These are phyloP conservation scores for Kryphioiulus occultus DNA, from an alignment of 2,888 invertebrate genomes.

Conservation along the genomic window DNA sequence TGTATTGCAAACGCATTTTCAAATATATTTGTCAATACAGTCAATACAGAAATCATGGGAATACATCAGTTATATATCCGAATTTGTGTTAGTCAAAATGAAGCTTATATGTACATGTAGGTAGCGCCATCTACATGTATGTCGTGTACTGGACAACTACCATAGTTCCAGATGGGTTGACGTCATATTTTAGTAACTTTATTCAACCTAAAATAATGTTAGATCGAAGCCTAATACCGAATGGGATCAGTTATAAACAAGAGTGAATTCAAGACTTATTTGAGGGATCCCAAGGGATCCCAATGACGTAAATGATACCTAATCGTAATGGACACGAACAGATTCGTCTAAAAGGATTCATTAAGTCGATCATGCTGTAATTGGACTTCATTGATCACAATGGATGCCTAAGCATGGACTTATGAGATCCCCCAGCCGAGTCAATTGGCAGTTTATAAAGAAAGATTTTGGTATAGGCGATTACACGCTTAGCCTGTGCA, in stretches of 20 bases:
- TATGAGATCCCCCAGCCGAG: not conserved
- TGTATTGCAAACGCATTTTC: too few species aligned
- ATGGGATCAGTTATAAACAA: not conserved
- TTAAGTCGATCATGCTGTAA: not conserved
- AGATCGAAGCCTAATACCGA: too few species aligned
- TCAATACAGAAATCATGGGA: too few species aligned
- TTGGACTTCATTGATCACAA: slow-evolving; percentile 17
- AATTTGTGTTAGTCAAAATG: too few species aligned
- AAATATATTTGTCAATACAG: too few species aligned
- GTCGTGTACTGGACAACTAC: too few species aligned
- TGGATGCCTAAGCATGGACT: not conserved
- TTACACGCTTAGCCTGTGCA: slow-evolving; percentile 1
- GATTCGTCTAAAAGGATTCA: slow-evolving; percentile 8
- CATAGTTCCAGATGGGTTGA: too few species aligned
- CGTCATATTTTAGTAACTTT: not conserved
- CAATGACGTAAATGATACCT: not conserved
- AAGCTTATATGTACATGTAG: too few species aligned
- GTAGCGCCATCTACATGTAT: too few species aligned
- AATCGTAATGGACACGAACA: slow-evolving; percentile 17
- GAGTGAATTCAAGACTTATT: not conserved
- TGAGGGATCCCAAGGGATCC: not conserved
- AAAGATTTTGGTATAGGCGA: slow-evolving; percentile 12
- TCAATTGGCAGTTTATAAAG: slow-evolving; percentile 10
- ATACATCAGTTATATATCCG: too few species aligned
- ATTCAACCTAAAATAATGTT: too few species aligned